Evolutionary conservation across 2,113 vertebrate genomes (phyloP), one percentile per base, ranked within the genome.

Genomic region (Calyptommatus sinebrachiatus): DNA sequence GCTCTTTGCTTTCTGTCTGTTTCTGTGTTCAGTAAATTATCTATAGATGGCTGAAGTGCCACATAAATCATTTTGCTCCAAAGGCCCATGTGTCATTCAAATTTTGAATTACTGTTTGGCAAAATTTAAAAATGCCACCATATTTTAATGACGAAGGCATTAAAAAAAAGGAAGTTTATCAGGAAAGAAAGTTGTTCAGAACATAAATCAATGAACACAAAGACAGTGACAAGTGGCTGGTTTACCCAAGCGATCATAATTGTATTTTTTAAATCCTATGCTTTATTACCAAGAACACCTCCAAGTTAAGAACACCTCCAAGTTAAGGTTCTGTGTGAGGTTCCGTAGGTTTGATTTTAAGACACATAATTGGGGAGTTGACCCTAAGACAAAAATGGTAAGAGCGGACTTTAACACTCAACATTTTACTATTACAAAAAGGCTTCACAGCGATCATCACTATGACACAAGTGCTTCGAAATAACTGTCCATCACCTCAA

Each of bases 21-120:
- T 87, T 74, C 83, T 84, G 10, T 78, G 74, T 68, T 82, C 84
- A 86, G 80, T 84, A 83, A 92, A 90, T 91, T 87, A 83, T 82
- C 80, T 87, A 77, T 4, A 85, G 80, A 48, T 46, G 71, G 83
- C 83, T 81, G 70, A 0, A 0, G 86, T 87, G 88, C 80, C 82
- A 73, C 45, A 85, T 86, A 83, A 85, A 85, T 45, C 0, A 31
- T 76, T 73, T 73, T 86, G 60, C 83, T 83, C 84, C 8, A 80
- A 78, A 84, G 77, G 71, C 82, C 77, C 0, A 4, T 73, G 14
- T 12, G 0, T 75, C 74, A 81, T 12, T 84, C 41, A 22, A 71
- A 10, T 71, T 85, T 83, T 83, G 84, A 83, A 84, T 84, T 83
- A n/a, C 80, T 6, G 80, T 79, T 46, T 76, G 81, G 71, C 45